A percentile compares a stretch with the other conserved stretches of the same genome.
Conservation (phyloP, 2,888 invertebrate genomes). For the Drosophila ezoana region DNA sequence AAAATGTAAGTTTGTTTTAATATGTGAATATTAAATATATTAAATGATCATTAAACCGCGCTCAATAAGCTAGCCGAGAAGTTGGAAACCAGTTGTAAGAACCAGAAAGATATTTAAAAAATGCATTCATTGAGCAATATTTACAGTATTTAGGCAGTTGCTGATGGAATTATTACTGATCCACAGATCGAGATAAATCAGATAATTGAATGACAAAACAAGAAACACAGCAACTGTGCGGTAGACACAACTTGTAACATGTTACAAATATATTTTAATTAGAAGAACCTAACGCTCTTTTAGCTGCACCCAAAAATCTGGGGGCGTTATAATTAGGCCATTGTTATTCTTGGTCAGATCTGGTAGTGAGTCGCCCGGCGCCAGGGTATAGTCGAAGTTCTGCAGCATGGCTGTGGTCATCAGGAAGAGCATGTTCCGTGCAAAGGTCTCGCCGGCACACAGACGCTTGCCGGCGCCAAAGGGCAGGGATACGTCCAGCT, state of each 20-base stretch:
- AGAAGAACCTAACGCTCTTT: slow-evolving; percentile 58
- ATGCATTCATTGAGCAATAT: too few species aligned
- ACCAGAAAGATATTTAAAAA: too few species aligned
- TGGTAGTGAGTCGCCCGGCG: slow-evolving; percentile 86
- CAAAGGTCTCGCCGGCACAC: slow-evolving; percentile 90
- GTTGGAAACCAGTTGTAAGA: too few species aligned
- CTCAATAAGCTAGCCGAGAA: too few species aligned
- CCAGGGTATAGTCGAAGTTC: slow-evolving; percentile 87
- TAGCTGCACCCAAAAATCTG: slow-evolving; percentile 87
- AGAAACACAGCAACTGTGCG: too few species aligned
- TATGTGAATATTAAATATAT: too few species aligned
- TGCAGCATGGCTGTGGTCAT: slow-evolving; percentile 88
- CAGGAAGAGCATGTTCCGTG: slow-evolving; percentile 88
- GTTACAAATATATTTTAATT: background rate
- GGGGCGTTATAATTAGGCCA: slow-evolving; percentile 87
- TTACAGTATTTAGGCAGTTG: too few species aligned
- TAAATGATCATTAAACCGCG: too few species aligned
- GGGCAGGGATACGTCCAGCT: slow-evolving; percentile 87
- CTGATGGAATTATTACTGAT: too few species aligned
- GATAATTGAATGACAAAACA: too few species aligned
- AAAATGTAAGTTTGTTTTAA: too few species aligned
- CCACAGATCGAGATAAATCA: too few species aligned
- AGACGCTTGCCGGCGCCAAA: slow-evolving; percentile 90
- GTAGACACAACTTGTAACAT: background rate
- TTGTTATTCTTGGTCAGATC: slow-evolving; percentile 82